Percentiles rank a stretch among this genome's conserved stretches.
Evolutionary conservation across 2,888 invertebrate species (phyloP).

Genomic region (Rhopalosiphum nymphaeae): DNA sequence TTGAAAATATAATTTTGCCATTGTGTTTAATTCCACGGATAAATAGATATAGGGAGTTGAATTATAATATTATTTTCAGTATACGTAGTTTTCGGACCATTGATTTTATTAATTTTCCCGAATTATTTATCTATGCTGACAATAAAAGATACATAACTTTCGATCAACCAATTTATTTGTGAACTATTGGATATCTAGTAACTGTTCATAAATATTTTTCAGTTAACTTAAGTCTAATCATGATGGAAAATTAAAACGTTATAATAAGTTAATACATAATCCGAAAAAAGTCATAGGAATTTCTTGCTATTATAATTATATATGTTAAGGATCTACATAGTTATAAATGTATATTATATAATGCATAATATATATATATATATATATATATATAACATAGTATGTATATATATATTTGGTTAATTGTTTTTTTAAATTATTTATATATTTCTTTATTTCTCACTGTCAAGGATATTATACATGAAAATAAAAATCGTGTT

Average conservation of each 20-base stretch:
- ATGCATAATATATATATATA: too few species aligned
- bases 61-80: too few species aligned
- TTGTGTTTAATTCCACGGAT: background rate
- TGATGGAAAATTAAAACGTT: background rate
- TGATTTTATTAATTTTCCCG: background rate
- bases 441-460: too few species aligned
- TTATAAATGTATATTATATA: background rate
- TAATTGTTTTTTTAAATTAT: background rate
- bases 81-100: too few species aligned
- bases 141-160: background rate
- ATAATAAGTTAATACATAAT: background rate
- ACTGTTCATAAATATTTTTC: background rate
- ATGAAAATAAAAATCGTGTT: too few species aligned
- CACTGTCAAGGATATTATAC: too few species aligned
- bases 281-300: background rate
- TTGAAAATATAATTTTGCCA: background rate
- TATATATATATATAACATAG: too few species aligned
- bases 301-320: background rate
- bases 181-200: background rate
- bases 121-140: background rate
- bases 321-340: background rate
- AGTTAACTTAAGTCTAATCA: background rate
- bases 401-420: background rate
- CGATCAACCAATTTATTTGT: background rate
- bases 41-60: too few species aligned